Percentiles rank a stretch among this genome's conserved stretches.
These are phyloP conservation scores for Vultur gryphus DNA, from an alignment of 2,797 vertebrate genomes.

Conservation along the genomic window DNA sequence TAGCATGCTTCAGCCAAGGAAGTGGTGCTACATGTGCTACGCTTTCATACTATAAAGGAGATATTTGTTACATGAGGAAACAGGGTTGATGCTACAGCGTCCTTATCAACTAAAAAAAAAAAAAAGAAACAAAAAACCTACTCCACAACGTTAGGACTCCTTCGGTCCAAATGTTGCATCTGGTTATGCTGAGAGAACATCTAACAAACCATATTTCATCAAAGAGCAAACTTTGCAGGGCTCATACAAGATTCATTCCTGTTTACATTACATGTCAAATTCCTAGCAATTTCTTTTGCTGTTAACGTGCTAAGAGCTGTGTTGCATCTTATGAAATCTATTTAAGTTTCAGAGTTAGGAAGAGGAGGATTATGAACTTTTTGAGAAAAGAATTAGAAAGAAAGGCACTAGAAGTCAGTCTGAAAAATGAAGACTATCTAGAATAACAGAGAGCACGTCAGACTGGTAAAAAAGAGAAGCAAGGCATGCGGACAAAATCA, in stretches of 20 bases:
- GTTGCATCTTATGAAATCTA: conserved; percentile 14
- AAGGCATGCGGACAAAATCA: background rate
- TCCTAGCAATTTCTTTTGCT: background rate
- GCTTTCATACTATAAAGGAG: background rate
- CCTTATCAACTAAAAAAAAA: conserved; percentile 20
- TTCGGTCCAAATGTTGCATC: background rate
- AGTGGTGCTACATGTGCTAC: background rate
- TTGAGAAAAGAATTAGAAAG: background rate
- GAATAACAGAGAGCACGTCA: background rate
- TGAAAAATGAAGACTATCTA: background rate
- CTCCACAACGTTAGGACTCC: background rate
- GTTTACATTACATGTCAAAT: conserved; percentile 21
- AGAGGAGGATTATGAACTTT: background rate
- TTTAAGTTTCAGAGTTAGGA: conserved; percentile 33
- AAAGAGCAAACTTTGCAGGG: conserved; percentile 21
- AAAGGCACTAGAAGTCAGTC: background rate
- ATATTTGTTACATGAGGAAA: background rate
- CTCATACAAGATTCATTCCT: conserved; percentile 46
- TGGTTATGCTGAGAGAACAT: conserved; percentile 42
- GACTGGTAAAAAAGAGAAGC: background rate
- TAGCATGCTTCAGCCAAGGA: background rate
- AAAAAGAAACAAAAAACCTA: background rate
- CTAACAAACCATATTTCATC: background rate
- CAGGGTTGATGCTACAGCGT: background rate
- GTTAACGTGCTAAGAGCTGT: background rate